A percentile compares a stretch with the other conserved stretches of the same genome.
Conservation (phyloP, 2,888 invertebrate genomes). For the Stegana nigrithorax region DNA sequence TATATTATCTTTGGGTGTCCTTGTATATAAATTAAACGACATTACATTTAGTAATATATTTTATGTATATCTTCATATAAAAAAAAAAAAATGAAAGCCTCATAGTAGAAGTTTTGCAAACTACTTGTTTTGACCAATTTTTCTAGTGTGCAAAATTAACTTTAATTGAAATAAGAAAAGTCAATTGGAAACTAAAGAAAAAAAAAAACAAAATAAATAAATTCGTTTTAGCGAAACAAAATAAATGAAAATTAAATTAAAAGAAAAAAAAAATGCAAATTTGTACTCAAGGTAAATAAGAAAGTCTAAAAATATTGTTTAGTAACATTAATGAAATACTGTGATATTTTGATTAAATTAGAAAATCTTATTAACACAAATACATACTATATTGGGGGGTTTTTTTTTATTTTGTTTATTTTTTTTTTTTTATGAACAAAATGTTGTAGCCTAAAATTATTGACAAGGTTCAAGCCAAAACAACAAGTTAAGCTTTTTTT, state of each 20-base stretch:
- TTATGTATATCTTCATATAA: slow-evolving; percentile 44
- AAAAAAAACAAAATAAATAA: neutral
- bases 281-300: slow-evolving; percentile 49
- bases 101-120: slow-evolving; percentile 1
- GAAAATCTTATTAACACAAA: no score
- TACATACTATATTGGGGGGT: neutral
- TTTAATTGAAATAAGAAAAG: neutral
- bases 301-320: no score
- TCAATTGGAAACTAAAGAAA: neutral
- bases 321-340: no score
- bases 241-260: slow-evolving; percentile 26
- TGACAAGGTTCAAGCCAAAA: no score
- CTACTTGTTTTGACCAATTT: slow-evolving; percentile 26
- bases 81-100: neutral
- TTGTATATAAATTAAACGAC: no score
- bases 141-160: slow-evolving; percentile 11
- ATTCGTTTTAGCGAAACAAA: slow-evolving; percentile 10
- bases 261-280: slow-evolving; percentile 34
- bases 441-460: neutral
- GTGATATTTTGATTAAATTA: no score
- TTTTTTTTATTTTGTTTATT: neutral
- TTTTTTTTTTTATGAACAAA: neutral
- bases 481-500: no score
- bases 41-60: no score
- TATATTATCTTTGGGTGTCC: slow-evolving; percentile 23